Evolutionary conservation across 2,888 invertebrate genomes (phyloP).

Genomic region (Macrophya alboannulata): DNA sequence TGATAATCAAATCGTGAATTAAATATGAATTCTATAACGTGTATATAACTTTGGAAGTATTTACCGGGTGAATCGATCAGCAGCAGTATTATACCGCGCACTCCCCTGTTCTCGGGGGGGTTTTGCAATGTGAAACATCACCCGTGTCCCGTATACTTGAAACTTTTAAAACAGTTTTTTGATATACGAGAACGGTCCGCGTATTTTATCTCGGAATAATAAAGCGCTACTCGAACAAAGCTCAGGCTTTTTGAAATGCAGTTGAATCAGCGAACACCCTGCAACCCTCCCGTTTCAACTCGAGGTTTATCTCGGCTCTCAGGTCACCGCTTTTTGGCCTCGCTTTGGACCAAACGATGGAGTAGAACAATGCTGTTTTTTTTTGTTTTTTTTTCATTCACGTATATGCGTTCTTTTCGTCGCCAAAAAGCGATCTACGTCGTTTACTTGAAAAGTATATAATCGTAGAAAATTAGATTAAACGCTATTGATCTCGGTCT

Average conservation of each 20-base stretch:
- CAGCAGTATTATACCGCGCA: neutral
- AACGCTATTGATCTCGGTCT: neutral
- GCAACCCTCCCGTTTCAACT: neutral
- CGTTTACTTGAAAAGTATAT: neutral
- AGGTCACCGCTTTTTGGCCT: conserved; percentile 48
- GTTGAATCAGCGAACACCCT: conserved; percentile 43
- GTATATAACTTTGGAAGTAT: conserved; percentile 4
- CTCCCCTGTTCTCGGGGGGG: neutral
- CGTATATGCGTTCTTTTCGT: neutral
- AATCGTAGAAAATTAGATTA: neutral
- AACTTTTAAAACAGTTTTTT: conserved; percentile 45
- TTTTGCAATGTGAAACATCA: conserved; percentile 19
- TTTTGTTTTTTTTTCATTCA: neutral
- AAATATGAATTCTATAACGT: neutral
- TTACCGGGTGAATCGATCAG: conserved; percentile 34
- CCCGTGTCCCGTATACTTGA: conserved; percentile 6
- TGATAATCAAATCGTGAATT: neutral
- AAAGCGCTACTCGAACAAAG: conserved; percentile 24
- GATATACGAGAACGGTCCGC: conserved; percentile 40
- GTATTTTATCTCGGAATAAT: conserved; percentile 44
- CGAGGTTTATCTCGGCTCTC: conserved; percentile 41
- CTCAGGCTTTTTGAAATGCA: conserved; percentile 50
- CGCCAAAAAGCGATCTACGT: neutral
- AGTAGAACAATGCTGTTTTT: conserved; percentile 27
- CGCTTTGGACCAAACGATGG: conserved; percentile 19